phyloP scores from a whole-genome alignment of 2,888 invertebrate genomes.

The Octodonta nipae region DNA sequence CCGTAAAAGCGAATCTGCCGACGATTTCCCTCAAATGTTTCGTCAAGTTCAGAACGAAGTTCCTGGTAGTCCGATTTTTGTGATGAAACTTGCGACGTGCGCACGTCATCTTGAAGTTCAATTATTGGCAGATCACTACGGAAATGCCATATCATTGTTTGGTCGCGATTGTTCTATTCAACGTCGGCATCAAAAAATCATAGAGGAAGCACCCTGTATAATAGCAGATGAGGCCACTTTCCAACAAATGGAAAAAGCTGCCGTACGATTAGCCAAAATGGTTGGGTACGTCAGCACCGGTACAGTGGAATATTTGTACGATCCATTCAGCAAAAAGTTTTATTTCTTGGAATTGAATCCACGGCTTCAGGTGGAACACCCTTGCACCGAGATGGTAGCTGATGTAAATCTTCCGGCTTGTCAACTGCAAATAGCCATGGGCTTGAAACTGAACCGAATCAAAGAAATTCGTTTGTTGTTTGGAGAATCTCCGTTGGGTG shows the following conservation, averaged over 20 bases:
- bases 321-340: slow-evolving; percentile 69
- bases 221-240: slow-evolving; percentile 81
- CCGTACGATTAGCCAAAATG: slow-evolving; percentile 94
- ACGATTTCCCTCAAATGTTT: slow-evolving; percentile 83
- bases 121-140: slow-evolving; percentile 90
- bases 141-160: slow-evolving; percentile 92
- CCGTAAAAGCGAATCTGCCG: slow-evolving; percentile 79
- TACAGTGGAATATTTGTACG: slow-evolving; percentile 96
- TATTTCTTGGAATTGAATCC: slow-evolving; percentile 97
- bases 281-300: slow-evolving; percentile 98
- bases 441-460: slow-evolving; percentile 83
- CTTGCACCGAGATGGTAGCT: slow-evolving; percentile 99
- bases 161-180: slow-evolving; percentile 98
- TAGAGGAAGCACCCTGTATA: slow-evolving; percentile 95
- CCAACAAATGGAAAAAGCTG: slow-evolving; percentile 96
- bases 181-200: slow-evolving; percentile 96
- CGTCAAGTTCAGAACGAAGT: slow-evolving; percentile 94
- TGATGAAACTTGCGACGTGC: slow-evolving; percentile 93
- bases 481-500: slow-evolving; percentile 85
- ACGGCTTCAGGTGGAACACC: slow-evolving; percentile 95
- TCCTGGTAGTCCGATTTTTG: slow-evolving; percentile 95
- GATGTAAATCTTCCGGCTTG: slow-evolving; percentile 96
- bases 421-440: slow-evolving; percentile 99
- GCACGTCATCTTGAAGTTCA: slow-evolving; percentile 97
- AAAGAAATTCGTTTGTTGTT: slow-evolving; percentile 86